Evolutionary conservation across 2,113 vertebrate species (phyloP).

Genomic region (Tricholaema leucomelas): DNA sequence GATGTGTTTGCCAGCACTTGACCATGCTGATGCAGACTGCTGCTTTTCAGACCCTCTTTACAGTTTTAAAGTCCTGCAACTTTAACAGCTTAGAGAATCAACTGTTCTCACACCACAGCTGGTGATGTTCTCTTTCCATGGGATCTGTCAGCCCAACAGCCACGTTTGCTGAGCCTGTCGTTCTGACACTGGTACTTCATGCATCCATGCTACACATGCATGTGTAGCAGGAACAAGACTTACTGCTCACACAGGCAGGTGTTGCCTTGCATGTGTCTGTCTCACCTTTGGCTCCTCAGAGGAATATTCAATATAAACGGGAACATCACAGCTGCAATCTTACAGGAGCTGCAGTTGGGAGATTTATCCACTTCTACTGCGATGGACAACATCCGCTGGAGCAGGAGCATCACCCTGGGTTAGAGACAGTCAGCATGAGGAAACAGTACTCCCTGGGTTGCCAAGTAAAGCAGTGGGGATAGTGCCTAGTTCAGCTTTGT

Average conservation of each 20-base stretch:
- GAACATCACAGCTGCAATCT: slow-evolving; percentile 87
- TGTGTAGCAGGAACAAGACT: background rate
- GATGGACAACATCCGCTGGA: slow-evolving; percentile 90
- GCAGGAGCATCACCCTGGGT: slow-evolving; percentile 81
- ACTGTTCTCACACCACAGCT: background rate
- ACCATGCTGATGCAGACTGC: background rate
- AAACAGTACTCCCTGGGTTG: background rate
- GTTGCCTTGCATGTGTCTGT: background rate
- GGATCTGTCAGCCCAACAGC: background rate
- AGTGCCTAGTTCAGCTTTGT: background rate
- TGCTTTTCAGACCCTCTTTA: background rate
- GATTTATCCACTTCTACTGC: slow-evolving; percentile 90
- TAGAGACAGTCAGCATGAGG: background rate
- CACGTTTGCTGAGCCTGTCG: background rate
- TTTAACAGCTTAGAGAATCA: background rate
- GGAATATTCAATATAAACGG: slow-evolving; percentile 78
- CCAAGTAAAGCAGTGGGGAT: background rate
- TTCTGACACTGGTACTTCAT: background rate
- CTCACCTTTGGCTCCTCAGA: slow-evolving; percentile 86
- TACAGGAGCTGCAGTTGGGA: slow-evolving; percentile 85
- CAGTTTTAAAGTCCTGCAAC: background rate
- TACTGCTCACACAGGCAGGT: background rate
- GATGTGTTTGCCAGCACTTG: background rate
- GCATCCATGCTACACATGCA: background rate
- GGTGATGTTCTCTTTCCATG: background rate